phyloP scores from a whole-genome alignment of 2,113 vertebrate genomes.

The Pipa parva region DNA sequence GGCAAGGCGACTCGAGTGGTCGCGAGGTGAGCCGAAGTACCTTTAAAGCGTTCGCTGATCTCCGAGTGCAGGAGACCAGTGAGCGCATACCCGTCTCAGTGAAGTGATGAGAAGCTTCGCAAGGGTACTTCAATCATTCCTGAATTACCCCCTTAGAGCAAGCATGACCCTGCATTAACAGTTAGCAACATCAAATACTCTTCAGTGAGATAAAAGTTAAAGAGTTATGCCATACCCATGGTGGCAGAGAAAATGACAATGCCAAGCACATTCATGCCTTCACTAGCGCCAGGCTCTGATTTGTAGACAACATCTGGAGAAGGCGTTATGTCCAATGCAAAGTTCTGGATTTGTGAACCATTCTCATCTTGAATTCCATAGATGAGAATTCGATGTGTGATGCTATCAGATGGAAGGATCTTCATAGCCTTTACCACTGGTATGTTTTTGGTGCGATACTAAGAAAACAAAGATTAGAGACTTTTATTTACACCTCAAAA shows the following conservation, averaged over 20 bases:
- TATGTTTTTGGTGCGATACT: conserved; percentile 90
- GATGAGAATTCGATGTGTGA: conserved; percentile 72
- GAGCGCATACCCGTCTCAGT: no score
- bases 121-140: no score
- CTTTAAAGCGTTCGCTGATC: no score
- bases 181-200: no score
- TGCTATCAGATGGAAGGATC: conserved; percentile 63
- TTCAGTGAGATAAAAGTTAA: no score
- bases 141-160: no score
- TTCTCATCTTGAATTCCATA: conserved; percentile 92
- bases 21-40: no score
- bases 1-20: no score
- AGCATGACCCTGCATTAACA: no score
- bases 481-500: no score
- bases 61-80: no score
- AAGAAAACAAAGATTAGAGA: conserved; percentile 27
- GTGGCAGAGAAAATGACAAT: conserved; percentile 97
- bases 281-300: conserved; percentile 85
- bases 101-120: no score
- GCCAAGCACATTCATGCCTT: conserved; percentile 96
- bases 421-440: conserved; percentile 74
- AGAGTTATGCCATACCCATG: conserved; percentile 74
- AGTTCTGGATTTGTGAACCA: conserved; percentile 81
- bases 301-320: conserved; percentile 87
- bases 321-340: conserved; percentile 88